Evolutionary conservation across 1,140 invertebrate species (phyloP).

Genomic region (Saccostrea cuccullata): DNA sequence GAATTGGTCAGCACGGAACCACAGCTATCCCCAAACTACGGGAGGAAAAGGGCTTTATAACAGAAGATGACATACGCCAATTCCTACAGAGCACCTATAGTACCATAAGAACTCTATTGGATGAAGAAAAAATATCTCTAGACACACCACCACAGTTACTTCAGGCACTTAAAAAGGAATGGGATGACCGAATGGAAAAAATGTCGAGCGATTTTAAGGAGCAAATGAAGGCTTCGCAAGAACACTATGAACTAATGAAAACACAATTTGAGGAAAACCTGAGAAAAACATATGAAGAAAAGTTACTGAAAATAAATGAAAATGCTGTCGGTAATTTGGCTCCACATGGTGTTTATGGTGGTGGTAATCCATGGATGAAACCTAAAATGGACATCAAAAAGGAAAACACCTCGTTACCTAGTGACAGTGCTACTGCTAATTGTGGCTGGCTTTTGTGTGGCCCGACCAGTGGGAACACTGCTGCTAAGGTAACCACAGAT

Average conservation of each 20-base stretch:
- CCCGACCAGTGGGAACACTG: no score
- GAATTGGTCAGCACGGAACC: background rate
- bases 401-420: slow-evolving; percentile 1
- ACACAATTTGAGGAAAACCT: background rate
- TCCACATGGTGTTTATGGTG: slow-evolving; percentile 4
- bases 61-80: background rate
- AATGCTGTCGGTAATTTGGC: slow-evolving; percentile 9
- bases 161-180: background rate
- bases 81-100: slow-evolving; percentile 1
- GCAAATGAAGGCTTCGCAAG: background rate
- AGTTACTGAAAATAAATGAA: slow-evolving; percentile 11
- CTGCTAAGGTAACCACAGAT: no score
- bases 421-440: background rate
- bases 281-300: slow-evolving; percentile 1
- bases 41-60: background rate
- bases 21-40: background rate
- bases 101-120: background rate
- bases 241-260: background rate
- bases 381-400: background rate
- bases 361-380: background rate
- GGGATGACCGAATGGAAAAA: slow-evolving; percentile 14
- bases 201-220: background rate
- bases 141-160: slow-evolving; percentile 2
- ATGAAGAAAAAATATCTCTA: background rate
- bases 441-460: no score